A percentile compares a stretch with the other conserved stretches of the same genome.
phyloP scores from a whole-genome alignment of 2,797 vertebrate species.

The Balearica regulorum region DNA sequence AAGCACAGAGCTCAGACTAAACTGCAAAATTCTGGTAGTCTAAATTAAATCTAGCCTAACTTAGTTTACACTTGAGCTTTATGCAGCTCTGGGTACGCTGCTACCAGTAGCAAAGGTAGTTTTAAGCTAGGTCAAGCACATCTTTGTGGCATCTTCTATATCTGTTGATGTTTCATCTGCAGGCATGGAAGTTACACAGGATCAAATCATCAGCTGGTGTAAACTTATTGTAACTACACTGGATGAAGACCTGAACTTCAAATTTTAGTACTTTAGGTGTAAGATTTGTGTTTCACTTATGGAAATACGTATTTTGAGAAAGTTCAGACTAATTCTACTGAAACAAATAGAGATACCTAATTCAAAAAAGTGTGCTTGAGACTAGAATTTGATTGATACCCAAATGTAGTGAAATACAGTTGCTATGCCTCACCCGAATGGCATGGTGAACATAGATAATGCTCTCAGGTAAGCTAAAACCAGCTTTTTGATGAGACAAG shows the following conservation, averaged over 20 bases:
- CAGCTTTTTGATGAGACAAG: neutral
- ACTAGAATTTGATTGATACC: neutral
- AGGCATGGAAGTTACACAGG: neutral
- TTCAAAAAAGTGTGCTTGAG: neutral
- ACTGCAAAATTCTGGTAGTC: neutral
- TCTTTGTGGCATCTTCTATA: neutral
- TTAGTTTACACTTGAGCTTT: neutral
- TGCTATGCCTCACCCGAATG: neutral
- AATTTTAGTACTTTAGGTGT: neutral
- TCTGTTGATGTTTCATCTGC: neutral
- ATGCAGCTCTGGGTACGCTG: neutral
- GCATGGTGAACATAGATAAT: neutral
- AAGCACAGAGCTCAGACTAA: neutral
- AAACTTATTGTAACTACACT: neutral
- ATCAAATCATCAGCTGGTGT: neutral
- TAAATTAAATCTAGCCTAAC: neutral
- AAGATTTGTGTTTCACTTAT: neutral
- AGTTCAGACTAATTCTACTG: neutral
- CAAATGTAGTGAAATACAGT: neutral
- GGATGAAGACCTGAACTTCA: neutral
- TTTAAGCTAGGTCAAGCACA: neutral
- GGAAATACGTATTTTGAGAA: neutral
- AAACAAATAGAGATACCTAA: neutral
- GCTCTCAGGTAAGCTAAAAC: neutral
- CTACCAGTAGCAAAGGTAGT: neutral